Evolutionary conservation across 2,113 vertebrate genomes (phyloP).

Genomic region (Vidua macroura): DNA sequence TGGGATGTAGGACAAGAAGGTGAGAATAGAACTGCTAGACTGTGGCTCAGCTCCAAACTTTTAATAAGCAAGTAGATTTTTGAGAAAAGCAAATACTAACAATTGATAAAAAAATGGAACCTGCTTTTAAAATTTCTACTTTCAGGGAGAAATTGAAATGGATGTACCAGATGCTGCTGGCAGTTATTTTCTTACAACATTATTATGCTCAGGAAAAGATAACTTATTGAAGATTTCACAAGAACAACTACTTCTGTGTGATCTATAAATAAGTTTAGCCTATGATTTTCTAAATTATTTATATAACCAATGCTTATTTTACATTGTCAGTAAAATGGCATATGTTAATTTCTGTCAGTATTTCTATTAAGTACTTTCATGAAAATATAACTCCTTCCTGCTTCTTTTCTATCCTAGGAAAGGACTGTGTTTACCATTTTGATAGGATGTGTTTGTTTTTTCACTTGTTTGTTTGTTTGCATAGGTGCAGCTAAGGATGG

Average conservation of each 20-base stretch:
- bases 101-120: background rate
- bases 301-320: background rate
- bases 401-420: background rate
- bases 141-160: background rate
- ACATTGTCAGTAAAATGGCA: rapidly evolving
- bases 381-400: background rate
- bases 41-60: background rate
- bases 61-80: background rate
- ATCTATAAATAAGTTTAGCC: background rate
- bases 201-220: background rate
- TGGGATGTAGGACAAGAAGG: background rate
- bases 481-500: background rate
- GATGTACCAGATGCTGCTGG: background rate
- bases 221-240: background rate
- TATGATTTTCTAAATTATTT: background rate
- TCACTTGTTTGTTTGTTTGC: background rate
- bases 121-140: background rate
- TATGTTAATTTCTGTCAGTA: background rate
- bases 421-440: background rate
- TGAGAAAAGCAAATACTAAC: background rate
- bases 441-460: background rate
- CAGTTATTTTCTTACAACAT: background rate
- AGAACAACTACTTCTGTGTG: background rate
- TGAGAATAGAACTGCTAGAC: background rate
- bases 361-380: background rate